A percentile compares a stretch with the other conserved stretches of the same genome.
These are phyloP conservation scores for Prunella himalayana DNA, from an alignment of 2,113 vertebrate species.

Conservation along the genomic window DNA sequence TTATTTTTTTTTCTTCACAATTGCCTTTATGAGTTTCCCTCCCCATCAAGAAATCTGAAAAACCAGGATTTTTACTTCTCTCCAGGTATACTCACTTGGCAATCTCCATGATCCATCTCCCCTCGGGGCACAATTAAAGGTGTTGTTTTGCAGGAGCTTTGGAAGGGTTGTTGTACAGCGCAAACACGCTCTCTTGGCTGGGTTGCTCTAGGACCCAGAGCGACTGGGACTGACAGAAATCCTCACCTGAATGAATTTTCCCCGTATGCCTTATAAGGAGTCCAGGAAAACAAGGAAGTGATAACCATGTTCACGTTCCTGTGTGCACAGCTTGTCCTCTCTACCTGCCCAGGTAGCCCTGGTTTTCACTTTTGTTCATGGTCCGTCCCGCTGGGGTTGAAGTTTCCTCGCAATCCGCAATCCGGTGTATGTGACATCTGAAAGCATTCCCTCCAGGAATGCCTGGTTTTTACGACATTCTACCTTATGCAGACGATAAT, in stretches of 20 bases:
- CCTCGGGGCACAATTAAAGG: background rate
- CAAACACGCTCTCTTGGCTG: background rate
- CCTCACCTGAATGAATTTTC: constrained; percentile 71
- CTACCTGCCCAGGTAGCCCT: constrained; percentile 78
- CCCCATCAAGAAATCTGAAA: constrained; percentile 31
- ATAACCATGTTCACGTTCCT: constrained; percentile 67
- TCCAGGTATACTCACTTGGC: constrained; percentile 49
- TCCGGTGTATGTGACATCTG: constrained; percentile 44
- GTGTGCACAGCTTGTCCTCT: constrained; percentile 66
- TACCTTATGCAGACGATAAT: constrained; percentile 35
- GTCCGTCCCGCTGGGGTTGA: background rate
- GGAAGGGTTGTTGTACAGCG: background rate
- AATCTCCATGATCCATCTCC: background rate
- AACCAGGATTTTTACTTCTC: constrained; percentile 57
- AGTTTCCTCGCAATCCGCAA: constrained; percentile 51
- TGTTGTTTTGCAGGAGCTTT: background rate
- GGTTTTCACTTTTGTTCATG: constrained; percentile 68
- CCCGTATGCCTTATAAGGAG: constrained; percentile 83
- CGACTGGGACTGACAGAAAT: constrained; percentile 46
- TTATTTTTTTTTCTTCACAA: background rate
- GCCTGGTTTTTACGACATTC: constrained; percentile 23
- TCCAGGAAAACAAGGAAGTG: constrained; percentile 90
- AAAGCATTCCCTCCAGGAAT: constrained; percentile 24
- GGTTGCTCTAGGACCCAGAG: constrained; percentile 61
- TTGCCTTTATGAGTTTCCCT: constrained; percentile 8